phyloP scores from a whole-genome alignment of 1,140 invertebrate genomes.

The Chelonus insularis region DNA sequence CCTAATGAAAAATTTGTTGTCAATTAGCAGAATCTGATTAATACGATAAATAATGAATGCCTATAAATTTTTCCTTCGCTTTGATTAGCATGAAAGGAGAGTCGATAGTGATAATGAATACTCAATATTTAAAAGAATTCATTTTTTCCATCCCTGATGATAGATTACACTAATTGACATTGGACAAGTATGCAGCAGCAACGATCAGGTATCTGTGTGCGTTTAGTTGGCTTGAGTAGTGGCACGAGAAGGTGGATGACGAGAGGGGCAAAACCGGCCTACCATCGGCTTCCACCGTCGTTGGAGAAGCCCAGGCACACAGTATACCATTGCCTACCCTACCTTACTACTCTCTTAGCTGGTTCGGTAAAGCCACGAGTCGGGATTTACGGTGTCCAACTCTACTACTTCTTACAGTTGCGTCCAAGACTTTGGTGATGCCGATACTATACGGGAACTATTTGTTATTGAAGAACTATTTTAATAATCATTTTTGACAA shows the following conservation, averaged over 20 bases:
- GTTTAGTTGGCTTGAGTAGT: neutral
- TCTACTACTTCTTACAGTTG: constrained; percentile 46
- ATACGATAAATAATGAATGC: too few relatives aligned
- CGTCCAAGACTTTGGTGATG: constrained; percentile 48
- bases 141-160: too few relatives aligned
- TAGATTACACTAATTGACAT: too few relatives aligned
- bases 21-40: too few relatives aligned
- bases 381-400: constrained; percentile 43
- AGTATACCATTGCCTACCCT: constrained; percentile 26
- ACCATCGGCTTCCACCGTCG: neutral
- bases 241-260: neutral
- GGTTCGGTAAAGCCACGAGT: constrained; percentile 30
- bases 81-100: too few relatives aligned
- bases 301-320: constrained; percentile 13
- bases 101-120: too few relatives aligned
- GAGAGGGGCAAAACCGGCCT: constrained; percentile 21
- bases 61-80: too few relatives aligned
- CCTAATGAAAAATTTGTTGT: too few relatives aligned
- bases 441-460: constrained; percentile 41
- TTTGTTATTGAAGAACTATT: constrained; percentile 22
- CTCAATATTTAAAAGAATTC: too few relatives aligned
- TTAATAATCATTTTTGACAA: neutral
- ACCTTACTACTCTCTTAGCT: constrained; percentile 19
- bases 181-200: too few relatives aligned
- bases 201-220: neutral